Evolutionary conservation across 2,797 vertebrate genomes (phyloP).

Genomic region (Darevskia mixta): DNA sequence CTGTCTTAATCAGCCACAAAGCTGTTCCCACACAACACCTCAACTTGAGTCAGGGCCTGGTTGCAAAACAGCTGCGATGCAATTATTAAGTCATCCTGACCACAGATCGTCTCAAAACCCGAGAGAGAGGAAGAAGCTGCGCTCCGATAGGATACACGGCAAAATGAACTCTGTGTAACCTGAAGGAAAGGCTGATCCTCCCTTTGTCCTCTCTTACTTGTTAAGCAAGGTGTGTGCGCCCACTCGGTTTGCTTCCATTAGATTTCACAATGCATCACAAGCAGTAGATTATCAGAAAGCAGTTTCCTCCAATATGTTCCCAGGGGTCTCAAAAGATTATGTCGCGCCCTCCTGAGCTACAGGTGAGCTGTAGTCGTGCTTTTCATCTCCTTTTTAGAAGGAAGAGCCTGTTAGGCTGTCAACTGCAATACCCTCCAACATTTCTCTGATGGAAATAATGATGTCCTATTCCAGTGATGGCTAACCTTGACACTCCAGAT

Average conservation of each 20-base stretch:
- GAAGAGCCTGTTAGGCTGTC: no score
- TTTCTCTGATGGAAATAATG: no score
- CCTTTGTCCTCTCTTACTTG: constrained; percentile 68
- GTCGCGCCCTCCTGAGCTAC: constrained; percentile 18
- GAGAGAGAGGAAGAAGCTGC: background rate
- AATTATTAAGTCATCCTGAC: background rate
- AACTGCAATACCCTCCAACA: no score
- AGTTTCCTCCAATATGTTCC: constrained; percentile 57
- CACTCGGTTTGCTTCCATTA: constrained; percentile 44
- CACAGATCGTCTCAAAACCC: constrained; percentile 37
- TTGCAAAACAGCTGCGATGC: constrained; percentile 43
- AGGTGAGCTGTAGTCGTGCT: background rate
- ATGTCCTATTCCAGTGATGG: no score
- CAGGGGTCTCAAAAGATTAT: constrained; percentile 32
- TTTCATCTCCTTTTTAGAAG: background rate
- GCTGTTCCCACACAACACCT: constrained; percentile 55
- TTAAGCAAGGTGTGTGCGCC: constrained; percentile 44
- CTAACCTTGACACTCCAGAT: no score
- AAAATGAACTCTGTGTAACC: constrained; percentile 51
- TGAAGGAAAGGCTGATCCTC: constrained; percentile 41
- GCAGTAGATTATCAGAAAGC: constrained; percentile 60
- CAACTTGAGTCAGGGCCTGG: constrained; percentile 56
- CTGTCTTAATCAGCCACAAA: constrained; percentile 44
- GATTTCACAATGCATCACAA: constrained; percentile 51
- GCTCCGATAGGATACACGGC: constrained; percentile 11